Percentiles rank a stretch among this genome's conserved stretches.
Evolutionary conservation across 2,113 vertebrate species (phyloP).

Genomic region (Muntiacus reevesi): DNA sequence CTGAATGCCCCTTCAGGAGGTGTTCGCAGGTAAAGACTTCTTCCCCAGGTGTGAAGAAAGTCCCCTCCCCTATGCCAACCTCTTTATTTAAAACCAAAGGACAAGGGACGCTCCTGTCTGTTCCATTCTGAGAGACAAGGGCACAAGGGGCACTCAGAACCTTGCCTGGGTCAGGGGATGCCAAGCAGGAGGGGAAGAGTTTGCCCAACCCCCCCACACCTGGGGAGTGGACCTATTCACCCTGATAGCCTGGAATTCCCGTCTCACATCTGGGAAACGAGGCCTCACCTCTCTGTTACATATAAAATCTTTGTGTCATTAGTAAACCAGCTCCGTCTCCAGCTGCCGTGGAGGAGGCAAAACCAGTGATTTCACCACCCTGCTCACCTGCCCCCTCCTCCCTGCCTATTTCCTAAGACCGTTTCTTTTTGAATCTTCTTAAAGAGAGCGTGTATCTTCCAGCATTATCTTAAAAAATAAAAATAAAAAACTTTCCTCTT

Average conservation of each 20-base stretch:
- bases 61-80: background rate
- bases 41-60: background rate
- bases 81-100: conserved; percentile 5
- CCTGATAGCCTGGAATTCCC: background rate
- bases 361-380: background rate
- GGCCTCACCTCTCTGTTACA: conserved; percentile 30
- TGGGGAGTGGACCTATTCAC: background rate
- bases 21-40: background rate
- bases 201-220: background rate
- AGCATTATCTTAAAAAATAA: background rate
- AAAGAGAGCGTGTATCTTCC: background rate
- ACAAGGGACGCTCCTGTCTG: background rate
- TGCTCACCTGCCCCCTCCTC: background rate
- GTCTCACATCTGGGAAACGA: conserved; percentile 22
- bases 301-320: background rate
- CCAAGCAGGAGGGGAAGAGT: fast-evolving
- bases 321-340: conserved; percentile 26
- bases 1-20: background rate
- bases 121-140: background rate
- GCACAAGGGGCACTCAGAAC: background rate
- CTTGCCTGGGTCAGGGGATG: fast-evolving
- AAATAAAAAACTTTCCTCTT: background rate
- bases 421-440: background rate
- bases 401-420: background rate
- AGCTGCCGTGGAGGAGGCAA: background rate